phyloP scores from a whole-genome alignment of 2,888 invertebrate genomes.

The Incurvaria masculella region DNA sequence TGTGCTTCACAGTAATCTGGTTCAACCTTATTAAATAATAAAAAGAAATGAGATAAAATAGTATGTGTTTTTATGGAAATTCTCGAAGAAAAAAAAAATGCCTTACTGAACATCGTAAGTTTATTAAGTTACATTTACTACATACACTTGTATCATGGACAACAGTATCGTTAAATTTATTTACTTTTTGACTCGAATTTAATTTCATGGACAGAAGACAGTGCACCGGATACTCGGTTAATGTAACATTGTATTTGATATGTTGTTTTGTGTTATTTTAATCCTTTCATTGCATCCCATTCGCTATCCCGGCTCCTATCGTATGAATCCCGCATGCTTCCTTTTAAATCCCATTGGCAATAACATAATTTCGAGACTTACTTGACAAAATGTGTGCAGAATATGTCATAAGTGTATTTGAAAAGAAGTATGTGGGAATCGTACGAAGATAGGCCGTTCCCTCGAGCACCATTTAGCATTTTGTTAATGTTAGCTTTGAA shows the following conservation, averaged over 20 bases:
- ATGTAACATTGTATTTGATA: too few relatives aligned
- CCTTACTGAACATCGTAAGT: too few relatives aligned
- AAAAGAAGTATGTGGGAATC: conserved; percentile 49
- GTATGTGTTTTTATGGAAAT: too few relatives aligned
- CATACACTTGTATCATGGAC: too few relatives aligned
- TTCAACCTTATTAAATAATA: too few relatives aligned
- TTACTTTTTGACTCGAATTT: conserved; percentile 6
- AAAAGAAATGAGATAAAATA: too few relatives aligned
- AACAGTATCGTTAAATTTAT: conserved; percentile 5
- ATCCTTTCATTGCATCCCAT: conserved; percentile 2
- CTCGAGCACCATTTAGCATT: background rate
- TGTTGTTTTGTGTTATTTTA: background rate
- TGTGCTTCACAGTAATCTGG: too few relatives aligned
- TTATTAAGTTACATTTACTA: too few relatives aligned
- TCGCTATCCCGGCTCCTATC: conserved; percentile 7
- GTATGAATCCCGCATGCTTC: conserved; percentile 46
- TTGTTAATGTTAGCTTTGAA: too few relatives aligned
- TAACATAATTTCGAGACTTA: background rate
- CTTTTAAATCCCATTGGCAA: conserved; percentile 45
- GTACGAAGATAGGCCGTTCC: background rate
- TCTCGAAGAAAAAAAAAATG: too few relatives aligned
- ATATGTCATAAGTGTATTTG: conserved; percentile 41
- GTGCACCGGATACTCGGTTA: conserved; percentile 6
- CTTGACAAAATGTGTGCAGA: conserved; percentile 49
- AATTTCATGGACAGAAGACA: conserved; percentile 7